Evolutionary conservation across 1,140 invertebrate genomes (phyloP).

Genomic region (Bombyx mori): DNA sequence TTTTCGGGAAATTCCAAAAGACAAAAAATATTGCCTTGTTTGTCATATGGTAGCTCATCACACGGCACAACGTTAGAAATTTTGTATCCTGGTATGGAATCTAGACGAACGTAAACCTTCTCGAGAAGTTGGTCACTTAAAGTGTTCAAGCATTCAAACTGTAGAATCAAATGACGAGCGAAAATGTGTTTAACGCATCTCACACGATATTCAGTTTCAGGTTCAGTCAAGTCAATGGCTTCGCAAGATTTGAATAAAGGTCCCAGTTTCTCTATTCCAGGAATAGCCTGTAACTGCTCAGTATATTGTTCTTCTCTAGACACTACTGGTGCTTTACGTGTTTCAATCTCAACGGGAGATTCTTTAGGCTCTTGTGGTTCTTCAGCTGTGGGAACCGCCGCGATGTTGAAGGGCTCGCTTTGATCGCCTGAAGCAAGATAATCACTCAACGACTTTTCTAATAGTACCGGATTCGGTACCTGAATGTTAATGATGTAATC

Average conservation of each 20-base stretch:
- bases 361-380: slow-evolving; percentile 60
- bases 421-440: slow-evolving; percentile 78
- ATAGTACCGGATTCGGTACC: slow-evolving; percentile 83
- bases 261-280: slow-evolving; percentile 78
- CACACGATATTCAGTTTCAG: slow-evolving; percentile 98
- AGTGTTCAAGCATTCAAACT: slow-evolving; percentile 96
- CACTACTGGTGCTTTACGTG: slow-evolving; percentile 65
- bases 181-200: slow-evolving; percentile 96
- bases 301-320: slow-evolving; percentile 89
- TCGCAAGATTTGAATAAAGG: slow-evolving; percentile 91
- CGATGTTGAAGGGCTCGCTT: slow-evolving; percentile 88
- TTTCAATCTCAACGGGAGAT: slow-evolving; percentile 67
- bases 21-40: slow-evolving; percentile 87
- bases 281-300: slow-evolving; percentile 84
- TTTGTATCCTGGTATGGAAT: slow-evolving; percentile 83
- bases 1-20: slow-evolving; percentile 88
- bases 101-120: slow-evolving; percentile 91
- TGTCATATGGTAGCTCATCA: slow-evolving; percentile 85
- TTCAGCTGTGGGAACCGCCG: slow-evolving; percentile 82
- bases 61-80: slow-evolving; percentile 83
- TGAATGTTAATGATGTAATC: slow-evolving; percentile 86
- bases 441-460: slow-evolving; percentile 87
- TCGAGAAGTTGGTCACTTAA: slow-evolving; percentile 94
- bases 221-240: slow-evolving; percentile 94
- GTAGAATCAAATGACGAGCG: slow-evolving; percentile 86